These are phyloP conservation scores for Stercorarius parasiticus DNA, from an alignment of 2,113 vertebrate genomes.

Conservation along the genomic window DNA sequence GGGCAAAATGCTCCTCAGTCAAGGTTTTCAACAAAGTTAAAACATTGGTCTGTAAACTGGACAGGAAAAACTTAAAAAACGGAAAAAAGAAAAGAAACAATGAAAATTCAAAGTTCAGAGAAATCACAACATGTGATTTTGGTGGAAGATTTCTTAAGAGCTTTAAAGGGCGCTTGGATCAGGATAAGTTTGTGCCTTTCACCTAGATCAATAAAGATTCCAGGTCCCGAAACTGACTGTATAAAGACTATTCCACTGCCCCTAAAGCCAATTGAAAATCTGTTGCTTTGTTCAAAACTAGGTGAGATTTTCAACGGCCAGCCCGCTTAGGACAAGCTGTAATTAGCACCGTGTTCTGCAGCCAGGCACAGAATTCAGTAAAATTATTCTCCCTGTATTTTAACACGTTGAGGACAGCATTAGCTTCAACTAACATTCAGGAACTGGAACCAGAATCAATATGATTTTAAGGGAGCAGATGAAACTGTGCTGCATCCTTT, in stretches of 20 bases:
- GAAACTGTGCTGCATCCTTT: not conserved
- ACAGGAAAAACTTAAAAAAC: not conserved
- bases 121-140: not conserved
- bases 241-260: not conserved
- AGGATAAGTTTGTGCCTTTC: not conserved
- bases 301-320: not conserved
- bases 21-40: not conserved
- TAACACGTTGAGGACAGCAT: fast-evolving
- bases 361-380: not conserved
- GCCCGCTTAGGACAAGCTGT: not conserved
- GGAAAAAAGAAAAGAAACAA: not conserved
- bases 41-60: not conserved
- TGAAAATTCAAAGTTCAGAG: not conserved
- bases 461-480: not conserved
- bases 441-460: not conserved
- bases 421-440: not conserved
- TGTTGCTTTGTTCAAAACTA: not conserved
- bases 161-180: not conserved
- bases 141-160: not conserved
- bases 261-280: not conserved
- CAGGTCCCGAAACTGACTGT: not conserved
- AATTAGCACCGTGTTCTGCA: not conserved
- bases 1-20: not conserved
- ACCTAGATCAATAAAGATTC: not conserved
- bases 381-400: not conserved